Conservation (phyloP, 2,797 vertebrate genomes). For the Pipistrellus pygmaeus region DNA sequence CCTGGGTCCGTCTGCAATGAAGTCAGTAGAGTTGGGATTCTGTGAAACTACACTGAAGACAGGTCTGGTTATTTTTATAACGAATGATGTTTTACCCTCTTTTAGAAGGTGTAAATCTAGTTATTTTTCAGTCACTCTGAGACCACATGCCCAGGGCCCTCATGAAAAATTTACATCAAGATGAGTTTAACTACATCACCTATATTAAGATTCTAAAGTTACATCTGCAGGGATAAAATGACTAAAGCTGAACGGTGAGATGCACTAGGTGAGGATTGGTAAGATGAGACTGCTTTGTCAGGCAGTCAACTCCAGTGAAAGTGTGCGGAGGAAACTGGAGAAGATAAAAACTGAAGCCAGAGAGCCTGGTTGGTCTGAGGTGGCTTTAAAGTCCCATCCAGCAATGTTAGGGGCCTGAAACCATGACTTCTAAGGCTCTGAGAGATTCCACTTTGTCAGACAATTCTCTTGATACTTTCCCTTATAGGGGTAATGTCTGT, state of each 20-base stretch:
- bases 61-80: constrained; percentile 9
- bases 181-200: background rate
- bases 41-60: background rate
- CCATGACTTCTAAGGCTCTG: background rate
- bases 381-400: background rate
- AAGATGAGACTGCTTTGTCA: background rate
- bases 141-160: background rate
- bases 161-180: background rate
- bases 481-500: background rate
- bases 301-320: background rate
- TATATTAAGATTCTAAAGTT: background rate
- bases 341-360: background rate
- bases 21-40: background rate
- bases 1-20: background rate
- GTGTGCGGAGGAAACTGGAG: background rate
- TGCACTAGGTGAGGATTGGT: background rate
- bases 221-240: background rate
- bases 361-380: background rate
- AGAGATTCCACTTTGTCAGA: background rate
- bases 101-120: background rate
- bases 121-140: background rate
- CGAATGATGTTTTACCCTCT: background rate
- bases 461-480: background rate
- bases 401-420: background rate
- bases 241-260: background rate